Evolutionary conservation across 2,888 invertebrate genomes (phyloP).

Genomic region (Cepaea hortensis): DNA sequence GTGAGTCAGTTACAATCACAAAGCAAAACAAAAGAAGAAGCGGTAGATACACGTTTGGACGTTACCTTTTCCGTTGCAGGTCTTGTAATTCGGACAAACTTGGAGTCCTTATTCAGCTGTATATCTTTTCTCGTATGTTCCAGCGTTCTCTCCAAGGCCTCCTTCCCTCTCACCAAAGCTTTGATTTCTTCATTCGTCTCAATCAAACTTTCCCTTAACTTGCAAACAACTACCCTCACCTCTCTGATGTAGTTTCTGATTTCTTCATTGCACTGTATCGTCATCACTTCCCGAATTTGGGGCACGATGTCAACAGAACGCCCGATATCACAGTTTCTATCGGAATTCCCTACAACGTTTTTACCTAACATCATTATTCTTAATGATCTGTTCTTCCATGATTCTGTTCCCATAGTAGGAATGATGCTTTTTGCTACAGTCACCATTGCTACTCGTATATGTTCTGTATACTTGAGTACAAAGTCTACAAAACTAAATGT

Average conservation of each 20-base stretch:
- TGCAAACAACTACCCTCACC: conserved; percentile 71
- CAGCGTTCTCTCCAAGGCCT: conserved; percentile 72
- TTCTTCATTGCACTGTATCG: conserved; percentile 74
- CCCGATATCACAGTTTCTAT: conserved; percentile 71
- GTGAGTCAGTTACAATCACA: too few species aligned
- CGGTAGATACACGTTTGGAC: not conserved
- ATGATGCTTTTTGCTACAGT: conserved; percentile 52
- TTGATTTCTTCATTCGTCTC: conserved; percentile 76
- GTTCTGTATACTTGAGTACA: not conserved
- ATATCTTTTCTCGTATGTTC: conserved; percentile 75
- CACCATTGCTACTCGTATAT: conserved; percentile 39
- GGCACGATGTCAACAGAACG: conserved; percentile 73
- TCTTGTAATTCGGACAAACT: conserved; percentile 66
- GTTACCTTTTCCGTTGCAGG: conserved; percentile 74
- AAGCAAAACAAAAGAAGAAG: too few species aligned
- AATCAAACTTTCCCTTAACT: conserved; percentile 72
- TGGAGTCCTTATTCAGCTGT: conserved; percentile 73
- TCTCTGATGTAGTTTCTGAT: conserved; percentile 73
- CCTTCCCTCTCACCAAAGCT: conserved; percentile 72
- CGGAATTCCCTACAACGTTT: conserved; percentile 70
- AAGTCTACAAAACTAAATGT: not conserved
- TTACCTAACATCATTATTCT: conserved; percentile 73
- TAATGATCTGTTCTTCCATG: conserved; percentile 73
- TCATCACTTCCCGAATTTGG: conserved; percentile 73
- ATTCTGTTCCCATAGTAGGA: conserved; percentile 70